Conservation (phyloP, 2,113 vertebrate genomes). For the Leptodactylus fuscus region DNA sequence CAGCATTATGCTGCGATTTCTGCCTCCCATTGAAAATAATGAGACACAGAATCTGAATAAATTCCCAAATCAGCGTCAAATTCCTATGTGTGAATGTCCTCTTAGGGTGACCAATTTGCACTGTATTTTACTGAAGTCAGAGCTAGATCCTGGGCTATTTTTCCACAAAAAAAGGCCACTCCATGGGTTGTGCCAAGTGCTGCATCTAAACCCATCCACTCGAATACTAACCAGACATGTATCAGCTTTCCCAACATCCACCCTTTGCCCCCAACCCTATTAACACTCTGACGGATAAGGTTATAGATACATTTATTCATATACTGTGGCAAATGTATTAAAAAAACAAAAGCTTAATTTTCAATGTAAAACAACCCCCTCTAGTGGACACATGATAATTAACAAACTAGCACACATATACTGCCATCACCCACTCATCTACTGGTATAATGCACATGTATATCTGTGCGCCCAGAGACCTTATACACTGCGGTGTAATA, state of each 20-base stretch:
- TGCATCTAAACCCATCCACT: background rate
- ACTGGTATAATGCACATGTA: background rate
- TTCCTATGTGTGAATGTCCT: no score
- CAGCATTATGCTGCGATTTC: no score
- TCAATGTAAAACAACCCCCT: constrained; percentile 2
- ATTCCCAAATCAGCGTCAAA: no score
- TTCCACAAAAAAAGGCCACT: no score
- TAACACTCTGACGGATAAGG: background rate
- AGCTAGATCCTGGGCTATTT: no score
- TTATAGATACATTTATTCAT: constrained; percentile 21
- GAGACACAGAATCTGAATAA: no score
- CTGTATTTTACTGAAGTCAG: no score
- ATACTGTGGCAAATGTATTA: constrained; percentile 8
- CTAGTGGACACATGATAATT: background rate
- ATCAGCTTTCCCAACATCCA: no score
- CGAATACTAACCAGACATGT: background rate
- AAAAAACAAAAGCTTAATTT: constrained; percentile 31
- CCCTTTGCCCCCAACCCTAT: no score
- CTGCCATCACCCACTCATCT: background rate
- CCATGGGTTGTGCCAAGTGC: background rate
- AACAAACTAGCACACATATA: background rate
- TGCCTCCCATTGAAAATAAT: no score
- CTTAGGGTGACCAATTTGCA: no score
- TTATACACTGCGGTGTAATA: background rate
- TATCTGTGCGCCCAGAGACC: background rate